Evolutionary conservation across 1,140 invertebrate genomes (phyloP), one percentile per base, ranked within the genome.

Genomic region (Monochamus saltuarius): DNA sequence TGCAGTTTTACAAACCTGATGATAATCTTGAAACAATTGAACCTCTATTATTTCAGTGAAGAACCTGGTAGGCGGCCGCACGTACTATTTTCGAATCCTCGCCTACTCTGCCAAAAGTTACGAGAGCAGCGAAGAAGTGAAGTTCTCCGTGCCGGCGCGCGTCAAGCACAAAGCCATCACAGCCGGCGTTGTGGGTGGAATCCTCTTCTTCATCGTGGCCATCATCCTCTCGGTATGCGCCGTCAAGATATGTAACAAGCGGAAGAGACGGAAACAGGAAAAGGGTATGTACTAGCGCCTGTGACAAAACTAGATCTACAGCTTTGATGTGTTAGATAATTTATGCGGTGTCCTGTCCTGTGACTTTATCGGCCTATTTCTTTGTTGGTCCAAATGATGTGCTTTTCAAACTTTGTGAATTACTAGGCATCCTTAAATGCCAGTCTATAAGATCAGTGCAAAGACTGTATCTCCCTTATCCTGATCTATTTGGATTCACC

Each of bases 201-300:
- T 97, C 72, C 84, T 97, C 68, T 96, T 97, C 83, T 96, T 96
- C 85, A 93, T 96, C 73, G 92, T 95, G 70, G 93, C 94, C 75
- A 95, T 97, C 78, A 96, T 96, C 75, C 84, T 96, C 70, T 94
- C 93, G 61, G 90, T 97, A 72, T 96, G 94, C 83, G 91, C 92
- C 67, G 94, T 97, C 71, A 97, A 97, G 85, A 95, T 95, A 77
- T 96, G 94, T 85, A 96, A 96, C 84, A 94, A 96, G 80, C 82
- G 93, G 74, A 96, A 95, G 80, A 85, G 93, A 79, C 88, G 92
- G 83, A 95, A 95, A 88, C 92, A 95, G 80, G 93, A 96, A 82
- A 96, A 95, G 92, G 93, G 94, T 95, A 85, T 54, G 65, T 16
- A 52, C 50, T 34, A 11, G 29, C 29, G 17, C 11, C 19, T 49